phyloP scores from a whole-genome alignment of 23 tunicate species.

The Trididemnum miniatum region DNA sequence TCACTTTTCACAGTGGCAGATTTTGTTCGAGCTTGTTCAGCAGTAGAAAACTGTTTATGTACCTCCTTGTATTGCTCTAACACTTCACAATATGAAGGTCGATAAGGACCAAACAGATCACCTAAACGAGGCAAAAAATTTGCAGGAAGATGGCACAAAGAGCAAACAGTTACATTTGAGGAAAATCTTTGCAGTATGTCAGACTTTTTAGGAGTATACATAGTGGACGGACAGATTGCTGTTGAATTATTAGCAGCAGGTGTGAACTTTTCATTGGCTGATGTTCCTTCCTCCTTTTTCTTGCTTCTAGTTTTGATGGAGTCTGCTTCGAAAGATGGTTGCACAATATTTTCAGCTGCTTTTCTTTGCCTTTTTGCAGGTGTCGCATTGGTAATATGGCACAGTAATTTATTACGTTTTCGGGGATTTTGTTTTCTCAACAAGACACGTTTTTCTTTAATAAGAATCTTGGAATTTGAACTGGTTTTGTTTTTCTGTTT shows the following conservation, averaged over 20 bases:
- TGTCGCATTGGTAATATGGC: too few species aligned
- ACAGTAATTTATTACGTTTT: not conserved
- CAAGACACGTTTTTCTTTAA: not conserved
- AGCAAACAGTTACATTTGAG: slow-evolving; percentile 28
- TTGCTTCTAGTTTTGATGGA: not conserved
- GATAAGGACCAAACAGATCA: slow-evolving; percentile 72
- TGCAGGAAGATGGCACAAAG: slow-evolving; percentile 62
- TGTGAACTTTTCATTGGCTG: not conserved
- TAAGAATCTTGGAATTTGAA: too few species aligned
- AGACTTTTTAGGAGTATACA: not conserved
- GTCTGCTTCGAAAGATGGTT: not conserved
- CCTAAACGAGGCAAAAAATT: slow-evolving; percentile 60
- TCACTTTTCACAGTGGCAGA: too few species aligned
- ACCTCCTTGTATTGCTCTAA: slow-evolving; percentile 33
- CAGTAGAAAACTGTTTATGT: not conserved
- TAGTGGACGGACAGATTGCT: too few species aligned
- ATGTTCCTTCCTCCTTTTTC: not conserved
- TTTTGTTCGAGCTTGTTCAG: too few species aligned
- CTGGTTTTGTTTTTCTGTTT: not conserved
- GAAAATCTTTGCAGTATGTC: slow-evolving; percentile 21
- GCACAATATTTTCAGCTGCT: too few species aligned
- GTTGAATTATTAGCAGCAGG: not conserved
- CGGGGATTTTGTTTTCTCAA: not conserved
- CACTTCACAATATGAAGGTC: slow-evolving; percentile 50
- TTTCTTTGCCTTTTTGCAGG: not conserved